Percentiles rank a stretch among this genome's conserved stretches.
phyloP scores from a whole-genome alignment of 2,888 invertebrate genomes.

The Drosophila anomelani region DNA sequence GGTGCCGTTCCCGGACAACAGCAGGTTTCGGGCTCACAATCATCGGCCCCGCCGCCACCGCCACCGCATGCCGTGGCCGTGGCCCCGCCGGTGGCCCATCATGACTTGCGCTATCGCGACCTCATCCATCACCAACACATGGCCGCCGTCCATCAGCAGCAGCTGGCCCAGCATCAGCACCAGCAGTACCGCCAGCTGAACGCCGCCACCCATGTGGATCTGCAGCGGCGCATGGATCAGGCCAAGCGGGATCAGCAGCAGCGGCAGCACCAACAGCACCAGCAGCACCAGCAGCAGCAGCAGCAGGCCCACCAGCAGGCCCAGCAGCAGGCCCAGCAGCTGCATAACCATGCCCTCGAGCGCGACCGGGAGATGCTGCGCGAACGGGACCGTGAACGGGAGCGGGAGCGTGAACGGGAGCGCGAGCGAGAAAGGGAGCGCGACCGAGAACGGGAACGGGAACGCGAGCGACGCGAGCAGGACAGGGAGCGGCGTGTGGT shows the following conservation, averaged over 20 bases:
- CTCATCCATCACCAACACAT: constrained; percentile 84
- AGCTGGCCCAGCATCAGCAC: constrained; percentile 69
- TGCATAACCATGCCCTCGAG: constrained; percentile 74
- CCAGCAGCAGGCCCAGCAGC: constrained; percentile 66
- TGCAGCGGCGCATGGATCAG: constrained; percentile 78
- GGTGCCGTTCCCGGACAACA: constrained; percentile 27
- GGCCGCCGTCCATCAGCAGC: constrained; percentile 78
- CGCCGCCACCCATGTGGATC: constrained; percentile 70
- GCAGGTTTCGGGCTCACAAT: constrained; percentile 24
- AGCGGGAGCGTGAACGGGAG: constrained; percentile 74
- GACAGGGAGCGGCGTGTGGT: constrained; percentile 67
- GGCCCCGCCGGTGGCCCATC: constrained; percentile 76
- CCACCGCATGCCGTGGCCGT: constrained; percentile 36
- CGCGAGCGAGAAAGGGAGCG: constrained; percentile 79
- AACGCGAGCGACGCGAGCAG: constrained; percentile 77
- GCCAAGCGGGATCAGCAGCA: constrained; percentile 78
- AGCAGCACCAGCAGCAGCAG: constrained; percentile 11
- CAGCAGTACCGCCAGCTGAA: constrained; percentile 72
- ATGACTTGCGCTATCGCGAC: constrained; percentile 85
- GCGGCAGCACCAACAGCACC: constrained; percentile 68
- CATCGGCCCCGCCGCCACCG: constrained; percentile 44
- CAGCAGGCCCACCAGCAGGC: constrained; percentile 70
- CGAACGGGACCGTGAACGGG: constrained; percentile 55
- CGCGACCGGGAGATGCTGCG: constrained; percentile 82
- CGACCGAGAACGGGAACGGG: constrained; percentile 64